phyloP scores from a whole-genome alignment of 2,797 vertebrate genomes.

The Rousettus madagascariensis region DNA sequence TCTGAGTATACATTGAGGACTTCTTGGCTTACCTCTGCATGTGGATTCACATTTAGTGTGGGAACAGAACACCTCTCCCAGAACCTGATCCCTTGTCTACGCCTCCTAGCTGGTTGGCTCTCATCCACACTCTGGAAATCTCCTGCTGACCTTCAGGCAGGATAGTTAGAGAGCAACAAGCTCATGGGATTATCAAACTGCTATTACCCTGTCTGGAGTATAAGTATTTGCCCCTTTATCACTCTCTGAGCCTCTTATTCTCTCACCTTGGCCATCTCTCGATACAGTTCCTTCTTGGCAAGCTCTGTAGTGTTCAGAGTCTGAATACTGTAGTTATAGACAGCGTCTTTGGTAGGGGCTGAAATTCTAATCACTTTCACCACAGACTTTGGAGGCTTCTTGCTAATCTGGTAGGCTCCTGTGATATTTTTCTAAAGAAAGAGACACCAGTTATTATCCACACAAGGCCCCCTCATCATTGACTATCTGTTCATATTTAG shows the following conservation, averaged over 20 bases:
- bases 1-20: fast-evolving
- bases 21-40: too few species aligned
- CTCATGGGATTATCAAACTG: fast-evolving
- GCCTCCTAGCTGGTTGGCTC: not conserved
- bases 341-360: constrained; percentile 43
- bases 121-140: not conserved
- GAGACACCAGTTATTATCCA: not conserved
- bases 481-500: fast-evolving
- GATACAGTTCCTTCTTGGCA: constrained; percentile 80
- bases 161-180: not conserved
- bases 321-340: constrained; percentile 88
- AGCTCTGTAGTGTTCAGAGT: constrained; percentile 83
- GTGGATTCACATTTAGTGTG: not conserved
- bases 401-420: constrained; percentile 72
- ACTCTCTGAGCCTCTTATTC: too few species aligned
- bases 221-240: fast-evolving
- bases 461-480: not conserved
- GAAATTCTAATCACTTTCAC: constrained; percentile 70
- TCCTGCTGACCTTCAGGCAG: too few species aligned
- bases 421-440: constrained; percentile 85
- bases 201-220: fast-evolving
- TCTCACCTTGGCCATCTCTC: constrained; percentile 86
- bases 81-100: not conserved
- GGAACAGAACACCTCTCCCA: not conserved
- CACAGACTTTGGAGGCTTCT: constrained; percentile 60